These are phyloP conservation scores for Alca torda DNA, from an alignment of 2,797 vertebrate genomes.

Conservation along the genomic window DNA sequence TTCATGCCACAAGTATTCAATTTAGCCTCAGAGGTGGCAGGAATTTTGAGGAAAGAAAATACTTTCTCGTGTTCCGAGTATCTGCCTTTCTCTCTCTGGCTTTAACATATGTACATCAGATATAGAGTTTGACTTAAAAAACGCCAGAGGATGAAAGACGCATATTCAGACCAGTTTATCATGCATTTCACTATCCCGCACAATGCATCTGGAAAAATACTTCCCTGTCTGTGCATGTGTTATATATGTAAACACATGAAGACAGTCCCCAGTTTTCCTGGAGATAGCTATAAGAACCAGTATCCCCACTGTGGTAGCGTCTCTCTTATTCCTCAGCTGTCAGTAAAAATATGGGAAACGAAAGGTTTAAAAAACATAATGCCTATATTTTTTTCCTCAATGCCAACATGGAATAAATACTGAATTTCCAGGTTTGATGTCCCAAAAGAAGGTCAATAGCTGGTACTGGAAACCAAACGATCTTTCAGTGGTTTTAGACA, in stretches of 20 bases:
- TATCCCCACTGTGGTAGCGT: neutral
- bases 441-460: neutral
- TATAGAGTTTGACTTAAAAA: neutral
- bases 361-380: neutral
- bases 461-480: neutral
- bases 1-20: neutral
- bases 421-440: neutral
- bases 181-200: fast-evolving
- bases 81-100: neutral
- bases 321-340: neutral
- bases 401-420: neutral
- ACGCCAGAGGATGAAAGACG: neutral
- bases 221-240: neutral
- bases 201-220: neutral
- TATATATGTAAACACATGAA: fast-evolving
- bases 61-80: neutral
- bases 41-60: neutral
- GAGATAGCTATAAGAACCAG: neutral
- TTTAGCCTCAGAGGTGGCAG: neutral
- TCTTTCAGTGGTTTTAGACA: neutral
- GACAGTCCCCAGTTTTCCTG: neutral
- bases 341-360: neutral
- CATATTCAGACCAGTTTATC: neutral
- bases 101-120: neutral
- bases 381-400: neutral